Evolutionary conservation across 2,797 vertebrate genomes (phyloP).

Genomic region (Xiphophorus birchmanni): DNA sequence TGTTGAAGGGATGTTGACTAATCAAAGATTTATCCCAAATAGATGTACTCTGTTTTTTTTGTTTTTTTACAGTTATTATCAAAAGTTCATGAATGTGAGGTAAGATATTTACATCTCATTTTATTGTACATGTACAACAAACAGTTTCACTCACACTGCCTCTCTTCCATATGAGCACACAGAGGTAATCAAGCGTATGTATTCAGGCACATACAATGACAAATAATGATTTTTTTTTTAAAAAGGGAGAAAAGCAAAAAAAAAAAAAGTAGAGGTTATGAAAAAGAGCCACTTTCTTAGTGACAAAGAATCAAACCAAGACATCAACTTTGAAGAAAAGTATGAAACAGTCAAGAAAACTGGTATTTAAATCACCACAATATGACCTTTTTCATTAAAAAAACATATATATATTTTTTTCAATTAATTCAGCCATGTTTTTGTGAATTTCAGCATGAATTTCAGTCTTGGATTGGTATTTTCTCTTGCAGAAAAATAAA

Average conservation of each 20-base stretch:
- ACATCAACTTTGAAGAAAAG: constrained; percentile 56
- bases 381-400: constrained; percentile 38
- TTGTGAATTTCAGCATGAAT: constrained; percentile 40
- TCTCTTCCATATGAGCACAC: constrained; percentile 69
- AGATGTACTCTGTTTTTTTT: constrained; percentile 64
- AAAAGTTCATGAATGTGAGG: constrained; percentile 81
- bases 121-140: constrained; percentile 75
- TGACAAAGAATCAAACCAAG: constrained; percentile 48
- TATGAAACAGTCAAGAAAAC: constrained; percentile 61
- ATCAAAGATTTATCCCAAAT: constrained; percentile 80
- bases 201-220: constrained; percentile 82
- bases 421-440: constrained; percentile 44
- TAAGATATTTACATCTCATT: constrained; percentile 79
- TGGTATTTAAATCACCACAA: constrained; percentile 41
- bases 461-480: constrained; percentile 45
- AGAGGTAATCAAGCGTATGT: constrained; percentile 84
- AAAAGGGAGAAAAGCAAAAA: constrained; percentile 14
- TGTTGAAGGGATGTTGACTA: constrained; percentile 55
- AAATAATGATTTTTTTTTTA: constrained; percentile 52
- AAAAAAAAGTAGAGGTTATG: constrained; percentile 34
- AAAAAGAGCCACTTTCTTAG: constrained; percentile 49
- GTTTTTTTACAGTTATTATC: constrained; percentile 75
- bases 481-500: constrained; percentile 63
- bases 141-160: constrained; percentile 65
- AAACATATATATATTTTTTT: not conserved